Base-by-base conservation (phyloP, 2,888 invertebrate species). In the Drosophila paramelanica region DNA sequence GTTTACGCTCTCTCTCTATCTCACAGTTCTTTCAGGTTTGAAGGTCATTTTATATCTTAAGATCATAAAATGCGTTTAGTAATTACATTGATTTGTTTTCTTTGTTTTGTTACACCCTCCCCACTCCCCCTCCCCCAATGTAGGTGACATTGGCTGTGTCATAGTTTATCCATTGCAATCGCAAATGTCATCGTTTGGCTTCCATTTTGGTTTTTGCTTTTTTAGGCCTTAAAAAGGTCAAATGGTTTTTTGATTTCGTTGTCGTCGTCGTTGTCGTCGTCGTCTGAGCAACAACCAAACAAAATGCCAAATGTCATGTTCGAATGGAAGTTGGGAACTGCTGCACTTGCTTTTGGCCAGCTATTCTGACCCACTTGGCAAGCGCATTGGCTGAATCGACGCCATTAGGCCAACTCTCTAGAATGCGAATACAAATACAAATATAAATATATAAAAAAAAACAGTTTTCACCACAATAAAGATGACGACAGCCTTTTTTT, bases 221-320 rank as follows among this genome's bases (percentile, higher is more conserved):
- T 57, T 46, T 47, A 25, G 60, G 39, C 53, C 23, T 33, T 11
- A 78, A 70, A 78, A 81, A 81, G 81, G 79, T 78, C 81, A 81
- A 72, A 81, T 74, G 50, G 45, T 41, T 74, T 80, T 79, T 79
- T 64, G 73, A 56, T 69, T 47, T 71, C 51, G 58, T 58, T 8
- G 27, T 31, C 43, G 61, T 77, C 60, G 58, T 58, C 43, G 61
- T 77, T 58, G 58, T 58, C 31, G 31, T 31, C 43, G 61, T 77
- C 60, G 74, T 72, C 74, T 36, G 66, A 74, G 81, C 72, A 77
- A 79, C 73, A 77, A 67, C 66, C 64, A 65, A 72, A 78, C 72
- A 73, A 81, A 79, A 79, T 79, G 81, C 67, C 75, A 79, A 79
- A 75, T 67, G 81, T 81, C 79, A 79, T 79, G 73, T 64, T 65